These are phyloP conservation scores for Rhyacophila evoluta DNA, from an alignment of 2,888 invertebrate species.

Conservation along the genomic window DNA sequence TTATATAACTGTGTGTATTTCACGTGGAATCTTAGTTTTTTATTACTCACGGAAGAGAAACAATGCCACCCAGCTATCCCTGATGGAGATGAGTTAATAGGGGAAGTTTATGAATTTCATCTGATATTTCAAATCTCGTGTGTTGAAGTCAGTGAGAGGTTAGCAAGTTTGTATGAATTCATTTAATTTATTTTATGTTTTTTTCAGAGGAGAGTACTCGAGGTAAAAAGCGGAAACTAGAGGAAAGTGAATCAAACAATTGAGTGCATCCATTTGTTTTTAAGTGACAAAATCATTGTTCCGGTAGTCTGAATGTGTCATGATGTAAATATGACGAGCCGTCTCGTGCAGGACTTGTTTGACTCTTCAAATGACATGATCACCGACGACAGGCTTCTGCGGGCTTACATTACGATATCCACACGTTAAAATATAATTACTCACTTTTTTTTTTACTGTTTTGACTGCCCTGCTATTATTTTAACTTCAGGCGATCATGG, in stretches of 20 bases:
- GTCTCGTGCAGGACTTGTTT: constrained; percentile 30
- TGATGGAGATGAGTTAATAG: too few relatives aligned
- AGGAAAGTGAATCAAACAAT: constrained; percentile 66
- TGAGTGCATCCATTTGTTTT: constrained; percentile 59
- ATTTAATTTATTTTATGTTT: constrained; percentile 36
- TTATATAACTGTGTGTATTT: too few relatives aligned
- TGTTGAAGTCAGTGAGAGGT: too few relatives aligned
- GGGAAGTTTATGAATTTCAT: too few relatives aligned
- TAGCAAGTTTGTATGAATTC: too few relatives aligned
- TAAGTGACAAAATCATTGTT: constrained; percentile 52
- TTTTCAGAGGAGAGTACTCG: constrained; percentile 69
- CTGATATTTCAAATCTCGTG: too few relatives aligned
- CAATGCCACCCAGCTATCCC: too few relatives aligned
- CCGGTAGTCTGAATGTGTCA: constrained; percentile 46
- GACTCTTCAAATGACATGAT: constrained; percentile 35
- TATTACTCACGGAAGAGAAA: too few relatives aligned
- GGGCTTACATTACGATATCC: constrained; percentile 38
- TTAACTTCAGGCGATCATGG: constrained; percentile 45
- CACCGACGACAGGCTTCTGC: constrained; percentile 47
- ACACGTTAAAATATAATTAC: constrained; percentile 49
- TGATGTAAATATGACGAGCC: constrained; percentile 42
- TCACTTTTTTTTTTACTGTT: constrained; percentile 53
- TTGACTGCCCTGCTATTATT: constrained; percentile 52
- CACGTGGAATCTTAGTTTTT: too few relatives aligned
- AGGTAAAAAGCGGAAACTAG: constrained; percentile 73